Evolutionary conservation across 2,113 vertebrate species (phyloP).

Genomic region (Columba livia): DNA sequence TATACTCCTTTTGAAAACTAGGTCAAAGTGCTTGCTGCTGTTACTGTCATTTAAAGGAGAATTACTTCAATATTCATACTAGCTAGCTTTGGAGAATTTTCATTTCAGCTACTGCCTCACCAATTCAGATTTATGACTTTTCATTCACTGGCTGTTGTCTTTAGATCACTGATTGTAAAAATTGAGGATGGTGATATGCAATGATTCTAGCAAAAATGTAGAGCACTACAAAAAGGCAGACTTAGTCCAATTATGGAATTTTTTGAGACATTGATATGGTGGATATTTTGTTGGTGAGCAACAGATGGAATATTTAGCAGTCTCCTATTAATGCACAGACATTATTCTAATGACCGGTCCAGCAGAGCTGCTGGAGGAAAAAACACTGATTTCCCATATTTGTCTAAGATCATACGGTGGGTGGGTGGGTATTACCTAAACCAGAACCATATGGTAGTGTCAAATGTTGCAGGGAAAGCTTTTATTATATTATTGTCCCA

Average conservation of each 20-base stretch:
- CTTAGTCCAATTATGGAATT: background rate
- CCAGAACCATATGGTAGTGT: background rate
- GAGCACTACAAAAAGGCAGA: background rate
- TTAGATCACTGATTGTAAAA: background rate
- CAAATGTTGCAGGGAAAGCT: background rate
- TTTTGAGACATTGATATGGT: background rate
- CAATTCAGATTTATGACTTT: background rate
- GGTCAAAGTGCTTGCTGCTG: background rate
- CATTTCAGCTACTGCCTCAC: background rate
- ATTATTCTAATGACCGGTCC: rapidly evolving
- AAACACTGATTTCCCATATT: background rate
- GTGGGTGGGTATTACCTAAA: background rate
- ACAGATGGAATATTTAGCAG: background rate
- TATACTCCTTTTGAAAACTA: background rate
- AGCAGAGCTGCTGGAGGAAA: background rate
- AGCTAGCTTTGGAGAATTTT: background rate
- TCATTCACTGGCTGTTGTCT: background rate
- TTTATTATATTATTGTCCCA: background rate
- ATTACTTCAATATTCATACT: background rate
- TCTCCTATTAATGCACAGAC: background rate
- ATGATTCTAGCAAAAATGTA: background rate
- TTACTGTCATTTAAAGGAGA: background rate
- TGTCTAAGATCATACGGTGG: background rate
- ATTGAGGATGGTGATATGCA: background rate
- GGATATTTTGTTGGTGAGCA: background rate